Conservation (phyloP, 2,113 vertebrate species). For the Sinocyclocheilus anophthalmus region DNA sequence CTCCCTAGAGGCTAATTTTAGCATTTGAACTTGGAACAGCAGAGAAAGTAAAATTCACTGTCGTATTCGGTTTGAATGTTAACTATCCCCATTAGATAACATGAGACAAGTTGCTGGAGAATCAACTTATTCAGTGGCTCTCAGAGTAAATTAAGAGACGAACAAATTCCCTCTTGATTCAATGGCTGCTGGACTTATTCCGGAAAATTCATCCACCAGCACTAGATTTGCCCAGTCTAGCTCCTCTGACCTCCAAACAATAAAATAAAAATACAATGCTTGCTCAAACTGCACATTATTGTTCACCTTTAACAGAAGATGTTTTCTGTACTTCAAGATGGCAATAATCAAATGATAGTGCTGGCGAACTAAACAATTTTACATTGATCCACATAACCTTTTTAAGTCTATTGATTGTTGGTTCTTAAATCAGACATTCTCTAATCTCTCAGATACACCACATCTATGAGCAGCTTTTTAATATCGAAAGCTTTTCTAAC, state of each 20-base stretch:
- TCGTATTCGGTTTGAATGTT: conserved; percentile 23
- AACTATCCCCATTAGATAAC: conserved; percentile 17
- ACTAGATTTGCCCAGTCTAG: background rate
- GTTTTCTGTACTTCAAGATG: conserved; percentile 75
- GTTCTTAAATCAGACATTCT: conserved; percentile 71
- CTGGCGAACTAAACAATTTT: conserved; percentile 76
- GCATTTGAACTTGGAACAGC: conserved; percentile 4
- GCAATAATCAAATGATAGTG: conserved; percentile 75
- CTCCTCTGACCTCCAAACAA: conserved; percentile 5
- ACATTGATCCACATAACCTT: conserved; percentile 77
- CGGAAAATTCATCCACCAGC: background rate
- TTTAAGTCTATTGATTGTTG: conserved; percentile 75
- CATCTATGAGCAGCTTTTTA: conserved; percentile 46
- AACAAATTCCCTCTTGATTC: conserved; percentile 10
- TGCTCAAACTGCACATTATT: background rate
- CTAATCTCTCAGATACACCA: conserved; percentile 32
- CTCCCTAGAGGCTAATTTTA: conserved; percentile 34
- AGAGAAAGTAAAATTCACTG: conserved; percentile 1
- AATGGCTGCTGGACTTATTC: background rate
- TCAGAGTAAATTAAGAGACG: conserved; percentile 10
- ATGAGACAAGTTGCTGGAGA: conserved; percentile 14
- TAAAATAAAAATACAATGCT: background rate
- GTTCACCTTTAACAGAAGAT: conserved; percentile 71
- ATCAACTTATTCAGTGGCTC: background rate
- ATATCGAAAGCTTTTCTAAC: conserved; percentile 57